Evolutionary conservation across 2,113 vertebrate species (phyloP).

Genomic region (Calidris pygmaea): DNA sequence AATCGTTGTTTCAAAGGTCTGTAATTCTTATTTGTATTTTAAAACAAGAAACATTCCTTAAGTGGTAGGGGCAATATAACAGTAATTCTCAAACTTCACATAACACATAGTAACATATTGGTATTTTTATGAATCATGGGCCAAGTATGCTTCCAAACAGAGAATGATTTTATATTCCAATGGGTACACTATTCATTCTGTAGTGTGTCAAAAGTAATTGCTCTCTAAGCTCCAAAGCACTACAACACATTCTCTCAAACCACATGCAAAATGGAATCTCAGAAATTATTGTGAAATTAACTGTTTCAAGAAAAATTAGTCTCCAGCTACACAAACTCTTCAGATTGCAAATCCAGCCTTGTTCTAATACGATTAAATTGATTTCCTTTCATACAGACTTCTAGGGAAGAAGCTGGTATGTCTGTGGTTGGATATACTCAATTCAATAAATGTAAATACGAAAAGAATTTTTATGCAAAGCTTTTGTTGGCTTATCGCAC

Average conservation of each 20-base stretch:
- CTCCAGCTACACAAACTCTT: neutral
- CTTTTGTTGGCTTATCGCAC: slow-evolving; percentile 9
- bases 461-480: slow-evolving; percentile 54
- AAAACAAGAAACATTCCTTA: slow-evolving; percentile 1
- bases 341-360: neutral
- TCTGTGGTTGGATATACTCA: neutral
- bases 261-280: slow-evolving; percentile 36
- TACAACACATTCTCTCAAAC: slow-evolving; percentile 63
- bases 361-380: neutral
- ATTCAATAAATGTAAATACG: slow-evolving; percentile 38
- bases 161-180: slow-evolving; percentile 60
- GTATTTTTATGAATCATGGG: slow-evolving; percentile 16
- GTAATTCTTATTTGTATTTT: neutral
- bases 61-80: neutral
- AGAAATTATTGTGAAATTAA: slow-evolving; percentile 31
- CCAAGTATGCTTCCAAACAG: slow-evolving; percentile 22
- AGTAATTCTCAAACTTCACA: neutral
- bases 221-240: slow-evolving; percentile 64
- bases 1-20: neutral
- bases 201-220: slow-evolving; percentile 62
- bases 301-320: slow-evolving; percentile 45
- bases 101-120: neutral
- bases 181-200: slow-evolving; percentile 49
- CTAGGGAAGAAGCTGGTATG: neutral
- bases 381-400: slow-evolving; percentile 1